Conservation (phyloP, 2,888 invertebrate species). For the Metopia argyrocephala region DNA sequence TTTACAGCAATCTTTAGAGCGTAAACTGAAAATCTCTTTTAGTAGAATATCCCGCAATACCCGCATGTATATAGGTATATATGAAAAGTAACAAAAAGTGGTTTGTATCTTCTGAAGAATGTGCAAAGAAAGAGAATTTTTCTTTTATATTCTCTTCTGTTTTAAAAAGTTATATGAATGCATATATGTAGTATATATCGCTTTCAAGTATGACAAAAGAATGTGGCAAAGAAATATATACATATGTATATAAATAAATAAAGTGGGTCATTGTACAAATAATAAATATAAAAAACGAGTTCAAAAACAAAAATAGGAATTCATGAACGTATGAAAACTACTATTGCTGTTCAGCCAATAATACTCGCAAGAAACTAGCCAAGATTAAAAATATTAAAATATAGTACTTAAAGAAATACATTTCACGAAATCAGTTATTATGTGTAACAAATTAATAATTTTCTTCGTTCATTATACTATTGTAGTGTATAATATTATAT, state of each 20-base stretch:
- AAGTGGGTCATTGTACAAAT: slow-evolving; percentile 65
- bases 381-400: slow-evolving; percentile 45
- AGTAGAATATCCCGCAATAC: not conserved
- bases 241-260: slow-evolving; percentile 27
- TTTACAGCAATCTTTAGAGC: slow-evolving; percentile 14
- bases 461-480: not conserved
- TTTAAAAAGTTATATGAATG: not conserved
- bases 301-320: slow-evolving; percentile 57
- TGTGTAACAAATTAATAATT: not conserved
- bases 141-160: not conserved
- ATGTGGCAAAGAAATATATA: slow-evolving; percentile 37
- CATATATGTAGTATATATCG: not conserved
- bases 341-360: slow-evolving; percentile 15
- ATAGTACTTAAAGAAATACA: slow-evolving; percentile 37
- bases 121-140: not conserved
- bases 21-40: slow-evolving; percentile 23
- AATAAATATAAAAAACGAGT: slow-evolving; percentile 62
- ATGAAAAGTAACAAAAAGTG: not conserved
- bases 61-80: not conserved
- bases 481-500: not conserved
- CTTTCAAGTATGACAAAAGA: slow-evolving; percentile 45
- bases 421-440: slow-evolving; percentile 37
- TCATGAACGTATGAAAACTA: slow-evolving; percentile 12
- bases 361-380: slow-evolving; percentile 42
- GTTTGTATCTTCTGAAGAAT: not conserved